phyloP scores from a whole-genome alignment of 2,113 vertebrate genomes.

The Dolichallabes microphthalmus region DNA sequence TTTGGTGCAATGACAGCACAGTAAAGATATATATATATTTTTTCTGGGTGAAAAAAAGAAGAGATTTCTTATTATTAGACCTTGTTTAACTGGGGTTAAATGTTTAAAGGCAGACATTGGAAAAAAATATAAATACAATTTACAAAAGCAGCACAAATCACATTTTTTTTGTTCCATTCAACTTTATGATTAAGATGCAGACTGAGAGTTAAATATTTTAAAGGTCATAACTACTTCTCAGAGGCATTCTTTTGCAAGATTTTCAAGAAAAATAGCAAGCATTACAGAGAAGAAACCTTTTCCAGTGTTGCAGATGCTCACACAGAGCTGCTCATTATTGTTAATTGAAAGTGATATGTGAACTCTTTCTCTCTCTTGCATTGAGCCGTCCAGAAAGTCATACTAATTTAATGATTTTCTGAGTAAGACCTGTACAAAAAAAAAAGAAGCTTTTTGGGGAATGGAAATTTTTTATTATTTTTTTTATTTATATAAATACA shows the following conservation, averaged over 20 bases:
- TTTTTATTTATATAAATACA: neutral
- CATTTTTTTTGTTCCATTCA: neutral
- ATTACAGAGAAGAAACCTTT: neutral
- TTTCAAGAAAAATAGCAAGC: neutral
- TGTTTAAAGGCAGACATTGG: neutral
- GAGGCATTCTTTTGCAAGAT: neutral
- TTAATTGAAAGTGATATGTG: constrained; percentile 45
- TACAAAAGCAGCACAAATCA: neutral
- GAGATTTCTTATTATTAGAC: neutral
- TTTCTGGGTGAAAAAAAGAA: neutral
- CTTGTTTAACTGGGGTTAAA: neutral
- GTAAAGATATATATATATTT: neutral
- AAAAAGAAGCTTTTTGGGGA: neutral
- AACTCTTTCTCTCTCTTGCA: constrained; percentile 22
- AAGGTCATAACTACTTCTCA: neutral
- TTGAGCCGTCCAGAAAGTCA: neutral
- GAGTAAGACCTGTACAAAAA: neutral
- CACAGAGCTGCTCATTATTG: constrained; percentile 31
- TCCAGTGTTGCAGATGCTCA: neutral
- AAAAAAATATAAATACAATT: neutral
- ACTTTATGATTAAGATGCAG: neutral
- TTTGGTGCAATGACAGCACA: too few relatives aligned
- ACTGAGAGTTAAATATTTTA: neutral
- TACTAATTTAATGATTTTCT: neutral
- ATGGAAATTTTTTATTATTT: neutral